Evolutionary conservation across 2,113 vertebrate species (phyloP).

Genomic region (Pogonocichla stellata): DNA sequence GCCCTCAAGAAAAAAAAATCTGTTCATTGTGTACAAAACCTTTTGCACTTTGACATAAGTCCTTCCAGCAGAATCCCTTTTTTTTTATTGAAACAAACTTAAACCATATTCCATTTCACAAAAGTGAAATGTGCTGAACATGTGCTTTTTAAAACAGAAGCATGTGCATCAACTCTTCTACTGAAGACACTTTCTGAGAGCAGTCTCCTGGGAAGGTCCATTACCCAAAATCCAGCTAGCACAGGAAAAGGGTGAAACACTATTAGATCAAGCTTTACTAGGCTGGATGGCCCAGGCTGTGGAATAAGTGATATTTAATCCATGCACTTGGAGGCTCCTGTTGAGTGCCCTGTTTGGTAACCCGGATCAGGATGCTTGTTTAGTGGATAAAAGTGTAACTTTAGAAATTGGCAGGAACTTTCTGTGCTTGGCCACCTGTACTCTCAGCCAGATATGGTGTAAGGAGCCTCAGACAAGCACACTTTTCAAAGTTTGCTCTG

Average conservation of each 20-base stretch:
- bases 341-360: constrained; percentile 78
- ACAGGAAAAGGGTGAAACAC: constrained; percentile 75
- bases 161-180: constrained; percentile 69
- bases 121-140: constrained; percentile 80
- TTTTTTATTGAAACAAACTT: constrained; percentile 73
- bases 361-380: constrained; percentile 82
- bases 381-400: constrained; percentile 85
- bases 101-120: constrained; percentile 81
- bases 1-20: constrained; percentile 6
- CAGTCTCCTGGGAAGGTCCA: constrained; percentile 74
- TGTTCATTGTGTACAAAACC: constrained; percentile 72
- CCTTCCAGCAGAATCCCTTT: constrained; percentile 65
- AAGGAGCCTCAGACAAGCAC: constrained; percentile 70
- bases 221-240: constrained; percentile 70
- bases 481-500: constrained; percentile 70
- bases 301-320: constrained; percentile 80
- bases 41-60: constrained; percentile 80
- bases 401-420: constrained; percentile 86
- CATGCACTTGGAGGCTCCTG: constrained; percentile 69
- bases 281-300: constrained; percentile 64
- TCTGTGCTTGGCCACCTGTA: constrained; percentile 77
- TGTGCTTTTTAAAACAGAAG: constrained; percentile 77
- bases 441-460: constrained; percentile 72
- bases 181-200: constrained; percentile 72
- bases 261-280: constrained; percentile 69